A percentile compares a stretch with the other conserved stretches of the same genome.
phyloP scores from a whole-genome alignment of 2,113 vertebrate species.

The Agapornis roseicollis region DNA sequence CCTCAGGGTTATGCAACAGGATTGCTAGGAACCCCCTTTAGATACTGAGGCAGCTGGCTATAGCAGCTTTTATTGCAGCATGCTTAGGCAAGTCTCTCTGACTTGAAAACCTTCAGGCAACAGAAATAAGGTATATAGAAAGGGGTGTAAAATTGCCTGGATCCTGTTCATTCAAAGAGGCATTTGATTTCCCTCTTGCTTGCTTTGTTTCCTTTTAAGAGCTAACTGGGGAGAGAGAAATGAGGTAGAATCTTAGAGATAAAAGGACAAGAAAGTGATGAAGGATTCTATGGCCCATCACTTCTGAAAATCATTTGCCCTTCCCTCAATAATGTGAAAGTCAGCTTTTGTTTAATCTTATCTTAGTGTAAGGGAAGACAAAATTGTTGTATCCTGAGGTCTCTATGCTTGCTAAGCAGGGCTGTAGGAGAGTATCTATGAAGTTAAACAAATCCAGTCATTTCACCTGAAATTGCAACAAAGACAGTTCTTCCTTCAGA shows the following conservation, averaged over 20 bases:
- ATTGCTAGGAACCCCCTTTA: slow-evolving; percentile 10
- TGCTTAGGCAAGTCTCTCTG: slow-evolving; percentile 36
- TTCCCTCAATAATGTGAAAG: background rate
- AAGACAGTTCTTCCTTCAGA: background rate
- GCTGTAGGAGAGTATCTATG: background rate
- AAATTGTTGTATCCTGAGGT: background rate
- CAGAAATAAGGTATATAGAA: background rate
- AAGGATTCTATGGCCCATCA: background rate
- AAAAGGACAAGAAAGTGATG: background rate
- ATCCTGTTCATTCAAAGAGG: background rate
- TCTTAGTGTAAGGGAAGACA: background rate
- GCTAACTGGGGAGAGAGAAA: background rate
- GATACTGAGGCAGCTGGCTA: slow-evolving; percentile 3
- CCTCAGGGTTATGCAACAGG: slow-evolving; percentile 7
- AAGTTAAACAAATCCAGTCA: background rate
- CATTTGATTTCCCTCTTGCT: slow-evolving; percentile 18
- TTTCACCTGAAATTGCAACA: background rate
- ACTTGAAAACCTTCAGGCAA: slow-evolving; percentile 38
- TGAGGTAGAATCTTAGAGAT: background rate
- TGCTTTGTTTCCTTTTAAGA: slow-evolving; percentile 24
- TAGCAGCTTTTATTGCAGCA: slow-evolving; percentile 30
- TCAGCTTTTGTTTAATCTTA: background rate
- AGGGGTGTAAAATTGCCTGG: background rate
- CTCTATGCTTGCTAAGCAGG: background rate
- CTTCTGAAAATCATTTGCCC: slow-evolving; percentile 1